Percentiles rank a stretch among this genome's conserved stretches.
These are phyloP conservation scores for Acanthoscelides obtectus DNA, from an alignment of 2,888 invertebrate species.

Conservation along the genomic window DNA sequence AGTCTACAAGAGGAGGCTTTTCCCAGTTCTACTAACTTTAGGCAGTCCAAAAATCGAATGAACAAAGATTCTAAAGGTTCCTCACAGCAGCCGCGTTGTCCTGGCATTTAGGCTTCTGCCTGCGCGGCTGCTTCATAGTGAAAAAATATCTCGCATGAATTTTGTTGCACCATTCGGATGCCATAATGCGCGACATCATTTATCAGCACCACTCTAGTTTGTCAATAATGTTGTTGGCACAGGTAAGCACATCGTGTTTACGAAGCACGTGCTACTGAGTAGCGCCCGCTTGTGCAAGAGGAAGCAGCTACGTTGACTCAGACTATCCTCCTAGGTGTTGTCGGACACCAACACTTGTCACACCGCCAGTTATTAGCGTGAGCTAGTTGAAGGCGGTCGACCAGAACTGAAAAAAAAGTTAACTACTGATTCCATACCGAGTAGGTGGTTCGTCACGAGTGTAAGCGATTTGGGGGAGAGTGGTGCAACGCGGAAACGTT, in stretches of 20 bases:
- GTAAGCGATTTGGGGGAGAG: not conserved
- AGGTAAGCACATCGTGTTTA: not conserved
- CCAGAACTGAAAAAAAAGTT: not conserved
- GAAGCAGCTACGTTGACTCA: slow-evolving; percentile 5
- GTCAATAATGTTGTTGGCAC: not conserved
- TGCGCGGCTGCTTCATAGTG: no score
- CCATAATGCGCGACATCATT: no score
- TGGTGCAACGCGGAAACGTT: not conserved
- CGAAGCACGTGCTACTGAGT: slow-evolving; percentile 13
- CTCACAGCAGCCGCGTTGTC: no score
- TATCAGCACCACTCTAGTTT: not conserved
- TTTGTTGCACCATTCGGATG: no score
- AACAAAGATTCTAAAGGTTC: no score
- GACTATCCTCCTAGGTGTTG: slow-evolving; percentile 1
- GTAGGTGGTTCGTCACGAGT: not conserved
- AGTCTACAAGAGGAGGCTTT: no score
- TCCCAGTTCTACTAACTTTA: no score
- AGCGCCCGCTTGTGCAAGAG: slow-evolving; percentile 8
- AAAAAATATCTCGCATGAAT: no score
- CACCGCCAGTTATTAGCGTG: not conserved
- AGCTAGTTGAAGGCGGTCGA: not conserved
- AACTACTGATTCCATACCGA: not conserved
- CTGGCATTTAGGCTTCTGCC: no score
- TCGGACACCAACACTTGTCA: not conserved
- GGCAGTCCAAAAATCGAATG: no score